Base-by-base conservation (phyloP, 2,888 invertebrate species). In the Acleris literana region DNA sequence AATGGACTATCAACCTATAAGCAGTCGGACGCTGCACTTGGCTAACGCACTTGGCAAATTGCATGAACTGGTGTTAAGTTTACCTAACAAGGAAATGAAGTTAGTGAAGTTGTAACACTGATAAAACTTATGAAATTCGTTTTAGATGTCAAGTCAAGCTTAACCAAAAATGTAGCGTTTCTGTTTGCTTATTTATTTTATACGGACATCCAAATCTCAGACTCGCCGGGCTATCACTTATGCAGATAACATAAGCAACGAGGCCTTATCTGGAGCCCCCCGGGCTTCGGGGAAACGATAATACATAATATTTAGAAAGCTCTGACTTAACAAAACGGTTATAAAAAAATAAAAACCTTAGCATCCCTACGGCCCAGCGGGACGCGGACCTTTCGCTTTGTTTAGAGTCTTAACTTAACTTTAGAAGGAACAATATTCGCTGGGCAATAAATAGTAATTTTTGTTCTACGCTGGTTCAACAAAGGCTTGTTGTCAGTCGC, bases 211-310 rank as follows among this genome's bases (percentile, higher is more conserved):
- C 39, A 39, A 39, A 86, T 86, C 82, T 77, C 70, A 71, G 75
- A 81, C 82, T 81, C 76, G 80, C 78, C 77, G 76, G 63, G 69
- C 58, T 77, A 79, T 75, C 77, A 76, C 77, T 76, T 76, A 74
- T 63, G 74, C 64, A 73, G 87, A 86, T 89, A 87, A 88, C 89
- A 90, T 90, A 91, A 85, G 79, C 69, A 70, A 74, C 70, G 80
- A 73, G 74, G 74, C 77, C 80, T 85, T 90, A 87, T 87, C 87
- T 83, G 53, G 78, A 78, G 78, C 76, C 82, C 33, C 81, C 80
- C 69, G 76, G 79, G 84, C 80, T 76, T 75, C 75, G 75, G 71
- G 74, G 78, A 77, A 77, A 77, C 74, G 77, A 78, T 64, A 59
- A 59, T 57, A 66, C 76, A 81, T 76, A 82, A 85, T 86, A 82